Evolutionary conservation across 2,113 vertebrate species (phyloP).

Genomic region (Caracal caracal): DNA sequence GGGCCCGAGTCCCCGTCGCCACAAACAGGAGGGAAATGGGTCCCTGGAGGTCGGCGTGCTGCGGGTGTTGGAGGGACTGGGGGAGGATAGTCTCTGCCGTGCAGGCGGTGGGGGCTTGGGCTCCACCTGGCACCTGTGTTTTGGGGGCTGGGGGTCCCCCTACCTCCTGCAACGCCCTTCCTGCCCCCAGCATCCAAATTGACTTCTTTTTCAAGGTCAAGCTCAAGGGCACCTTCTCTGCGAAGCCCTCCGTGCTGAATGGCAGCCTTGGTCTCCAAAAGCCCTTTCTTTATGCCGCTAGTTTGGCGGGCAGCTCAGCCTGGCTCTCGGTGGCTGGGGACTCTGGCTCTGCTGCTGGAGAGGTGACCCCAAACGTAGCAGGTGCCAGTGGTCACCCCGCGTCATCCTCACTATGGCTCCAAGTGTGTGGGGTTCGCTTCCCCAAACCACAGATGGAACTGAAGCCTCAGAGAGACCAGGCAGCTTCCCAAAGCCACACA

Average conservation of each 20-base stretch:
- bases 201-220: neutral
- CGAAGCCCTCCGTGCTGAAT: accelerated
- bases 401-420: neutral
- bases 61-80: neutral
- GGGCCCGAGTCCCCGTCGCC: neutral
- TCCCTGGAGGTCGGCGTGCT: neutral
- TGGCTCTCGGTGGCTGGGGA: neutral
- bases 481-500: neutral
- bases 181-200: neutral
- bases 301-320: neutral
- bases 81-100: neutral
- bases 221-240: neutral
- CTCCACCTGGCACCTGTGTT: neutral
- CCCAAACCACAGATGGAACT: neutral
- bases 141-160: neutral
- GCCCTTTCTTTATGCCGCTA: no score
- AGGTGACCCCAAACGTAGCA: neutral
- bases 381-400: neutral
- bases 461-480: accelerated
- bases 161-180: neutral
- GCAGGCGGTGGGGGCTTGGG: neutral
- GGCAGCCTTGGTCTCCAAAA: neutral
- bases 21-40: neutral
- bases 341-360: neutral
- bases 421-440: accelerated